Evolutionary conservation across 2,113 vertebrate species (phyloP).

Genomic region (Boulengeromyrus knoepffleri): DNA sequence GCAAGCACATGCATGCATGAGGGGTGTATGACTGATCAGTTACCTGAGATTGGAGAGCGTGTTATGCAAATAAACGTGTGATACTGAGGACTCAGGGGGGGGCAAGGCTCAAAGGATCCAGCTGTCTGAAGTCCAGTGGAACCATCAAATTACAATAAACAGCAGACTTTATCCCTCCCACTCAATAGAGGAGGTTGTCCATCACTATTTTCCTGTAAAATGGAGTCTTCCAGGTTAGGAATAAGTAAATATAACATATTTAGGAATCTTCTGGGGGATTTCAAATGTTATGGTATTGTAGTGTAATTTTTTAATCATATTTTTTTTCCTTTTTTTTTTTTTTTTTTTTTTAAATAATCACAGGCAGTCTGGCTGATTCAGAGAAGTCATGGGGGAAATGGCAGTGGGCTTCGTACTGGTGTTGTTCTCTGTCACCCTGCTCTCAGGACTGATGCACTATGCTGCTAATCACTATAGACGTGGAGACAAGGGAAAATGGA

Average conservation of each 20-base stretch:
- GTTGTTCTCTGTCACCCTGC: constrained; percentile 40
- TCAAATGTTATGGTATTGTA: not conserved
- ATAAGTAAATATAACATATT: not conserved
- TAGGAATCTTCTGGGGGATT: not conserved
- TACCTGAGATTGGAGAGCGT: not conserved
- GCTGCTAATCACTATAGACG: constrained; percentile 16
- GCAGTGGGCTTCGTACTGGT: constrained; percentile 13
- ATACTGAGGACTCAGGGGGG: not conserved
- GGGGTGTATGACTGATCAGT: not conserved
- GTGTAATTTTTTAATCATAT: not conserved
- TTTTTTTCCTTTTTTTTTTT: not conserved
- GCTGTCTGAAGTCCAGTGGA: not conserved
- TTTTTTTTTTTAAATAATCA: not conserved
- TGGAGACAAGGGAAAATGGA: constrained; percentile 12
- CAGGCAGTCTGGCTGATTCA: constrained; percentile 1
- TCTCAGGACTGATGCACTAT: constrained; percentile 53
- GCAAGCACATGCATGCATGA: not conserved
- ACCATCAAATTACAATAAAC: not conserved
- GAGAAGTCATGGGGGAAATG: constrained; percentile 51
- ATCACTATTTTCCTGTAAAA: not conserved
- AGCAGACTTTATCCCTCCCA: not conserved
- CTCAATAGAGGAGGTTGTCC: not conserved
- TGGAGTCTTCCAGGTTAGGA: not conserved
- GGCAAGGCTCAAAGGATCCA: not conserved
- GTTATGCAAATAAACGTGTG: constrained; percentile 17